Evolutionary conservation across 2,113 vertebrate genomes (phyloP).

Genomic region (Silurus asotus): DNA sequence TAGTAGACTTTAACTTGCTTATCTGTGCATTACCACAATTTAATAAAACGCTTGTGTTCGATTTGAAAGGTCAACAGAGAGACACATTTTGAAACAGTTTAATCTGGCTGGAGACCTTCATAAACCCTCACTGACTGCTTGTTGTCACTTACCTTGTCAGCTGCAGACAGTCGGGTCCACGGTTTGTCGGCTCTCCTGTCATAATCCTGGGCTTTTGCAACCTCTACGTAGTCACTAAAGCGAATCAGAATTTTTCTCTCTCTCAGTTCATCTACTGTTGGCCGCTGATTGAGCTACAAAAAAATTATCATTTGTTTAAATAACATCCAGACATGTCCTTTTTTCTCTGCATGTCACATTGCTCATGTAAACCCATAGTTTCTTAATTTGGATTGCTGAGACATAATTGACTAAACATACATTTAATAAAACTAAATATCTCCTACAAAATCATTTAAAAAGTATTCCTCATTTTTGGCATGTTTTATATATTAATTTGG

Average conservation of each 20-base stretch:
- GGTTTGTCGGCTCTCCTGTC: conserved; percentile 97
- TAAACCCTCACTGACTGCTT: conserved; percentile 1
- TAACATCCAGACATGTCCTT: not conserved
- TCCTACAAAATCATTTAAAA: not conserved
- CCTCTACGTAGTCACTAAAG: conserved; percentile 98
- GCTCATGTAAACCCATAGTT: not conserved
- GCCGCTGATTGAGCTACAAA: conserved; percentile 91
- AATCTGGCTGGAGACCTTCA: not conserved
- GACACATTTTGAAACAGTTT: not conserved
- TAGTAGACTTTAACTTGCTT: not conserved
- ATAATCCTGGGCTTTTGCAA: conserved; percentile 98
- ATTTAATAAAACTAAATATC: not conserved
- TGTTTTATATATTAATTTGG: not conserved
- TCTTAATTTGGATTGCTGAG: not conserved
- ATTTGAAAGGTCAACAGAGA: not conserved
- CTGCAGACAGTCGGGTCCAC: conserved; percentile 94
- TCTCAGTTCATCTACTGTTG: conserved; percentile 93
- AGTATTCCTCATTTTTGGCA: not conserved
- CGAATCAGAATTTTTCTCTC: conserved; percentile 98
- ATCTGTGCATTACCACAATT: not conserved
- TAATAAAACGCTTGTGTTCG: not conserved
- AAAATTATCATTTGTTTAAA: not conserved
- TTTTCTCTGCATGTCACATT: not conserved
- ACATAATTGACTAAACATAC: not conserved
- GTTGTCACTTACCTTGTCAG: conserved; percentile 84